phyloP scores from a whole-genome alignment of 2,113 vertebrate species.

The Atherinomorus stipes region DNA sequence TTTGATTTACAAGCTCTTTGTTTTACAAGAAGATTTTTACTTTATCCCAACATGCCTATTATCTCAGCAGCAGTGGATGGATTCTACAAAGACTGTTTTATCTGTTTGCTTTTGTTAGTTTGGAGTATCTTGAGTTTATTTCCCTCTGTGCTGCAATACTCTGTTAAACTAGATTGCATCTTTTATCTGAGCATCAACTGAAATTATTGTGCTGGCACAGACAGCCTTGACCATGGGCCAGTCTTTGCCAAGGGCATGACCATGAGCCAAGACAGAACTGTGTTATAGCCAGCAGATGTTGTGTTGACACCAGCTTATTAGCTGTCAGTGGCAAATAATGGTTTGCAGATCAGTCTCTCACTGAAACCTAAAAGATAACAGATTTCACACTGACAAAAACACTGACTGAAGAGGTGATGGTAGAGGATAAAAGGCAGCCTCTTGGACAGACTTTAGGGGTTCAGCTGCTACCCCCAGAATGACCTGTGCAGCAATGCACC shows the following conservation, averaged over 20 bases:
- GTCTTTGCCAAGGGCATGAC: background rate
- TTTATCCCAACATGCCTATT: too few species aligned
- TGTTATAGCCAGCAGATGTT: background rate
- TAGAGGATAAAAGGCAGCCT: background rate
- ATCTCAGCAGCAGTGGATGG: too few species aligned
- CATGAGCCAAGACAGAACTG: background rate
- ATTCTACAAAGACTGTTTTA: too few species aligned
- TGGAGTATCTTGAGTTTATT: background rate
- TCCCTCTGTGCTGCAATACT: background rate
- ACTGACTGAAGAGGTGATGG: background rate
- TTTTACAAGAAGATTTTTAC: too few species aligned
- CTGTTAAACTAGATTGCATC: too few species aligned
- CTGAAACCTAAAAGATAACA: background rate
- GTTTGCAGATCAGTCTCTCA: constrained; percentile 6
- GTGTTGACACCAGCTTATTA: constrained; percentile 11
- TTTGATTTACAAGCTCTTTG: too few species aligned
- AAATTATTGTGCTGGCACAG: too few species aligned
- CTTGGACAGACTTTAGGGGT: background rate
- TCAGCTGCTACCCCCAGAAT: background rate
- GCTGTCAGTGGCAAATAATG: background rate
- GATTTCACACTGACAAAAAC: background rate
- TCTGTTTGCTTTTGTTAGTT: background rate
- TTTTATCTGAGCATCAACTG: background rate
- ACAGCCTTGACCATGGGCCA: background rate
- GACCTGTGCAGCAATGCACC: too few species aligned